phyloP scores from a whole-genome alignment of 2,113 vertebrate genomes.

The Thomomys bottae region DNA sequence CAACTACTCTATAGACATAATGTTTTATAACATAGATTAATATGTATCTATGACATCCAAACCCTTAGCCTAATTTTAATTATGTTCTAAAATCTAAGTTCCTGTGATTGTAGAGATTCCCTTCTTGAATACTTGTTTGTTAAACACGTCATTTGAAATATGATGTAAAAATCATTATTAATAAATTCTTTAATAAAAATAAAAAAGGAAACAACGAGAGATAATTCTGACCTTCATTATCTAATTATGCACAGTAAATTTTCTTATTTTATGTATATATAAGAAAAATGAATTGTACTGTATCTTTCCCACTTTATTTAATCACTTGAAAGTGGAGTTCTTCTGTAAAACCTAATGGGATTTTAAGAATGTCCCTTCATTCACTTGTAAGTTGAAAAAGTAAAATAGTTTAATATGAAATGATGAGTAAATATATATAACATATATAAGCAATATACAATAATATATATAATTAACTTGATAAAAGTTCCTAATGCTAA shows the following conservation, averaged over 20 bases:
- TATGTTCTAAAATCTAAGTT: no score
- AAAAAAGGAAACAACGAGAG: no score
- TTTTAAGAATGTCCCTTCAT: neutral
- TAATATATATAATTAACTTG: conserved; percentile 26
- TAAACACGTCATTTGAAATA: no score
- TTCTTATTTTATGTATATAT: neutral
- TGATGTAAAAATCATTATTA: no score
- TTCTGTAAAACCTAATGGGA: neutral
- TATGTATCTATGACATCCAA: no score
- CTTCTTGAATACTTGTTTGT: no score
- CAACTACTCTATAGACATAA: no score
- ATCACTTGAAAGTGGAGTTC: neutral
- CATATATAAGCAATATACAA: no score
- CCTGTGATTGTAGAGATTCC: no score
- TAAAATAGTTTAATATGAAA: neutral
- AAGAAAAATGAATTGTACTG: neutral
- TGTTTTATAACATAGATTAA: no score
- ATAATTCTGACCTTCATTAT: neutral
- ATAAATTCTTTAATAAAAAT: no score
- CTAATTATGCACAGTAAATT: neutral
- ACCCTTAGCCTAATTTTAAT: no score
- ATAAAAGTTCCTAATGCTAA: conserved; percentile 24
- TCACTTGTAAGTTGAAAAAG: conserved; percentile 25
- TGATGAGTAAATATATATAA: neutral
- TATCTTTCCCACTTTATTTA: neutral